Percentiles rank a stretch among this genome's conserved stretches.
Conservation (phyloP, 2,888 invertebrate genomes). For the Macrophya annulata region DNA sequence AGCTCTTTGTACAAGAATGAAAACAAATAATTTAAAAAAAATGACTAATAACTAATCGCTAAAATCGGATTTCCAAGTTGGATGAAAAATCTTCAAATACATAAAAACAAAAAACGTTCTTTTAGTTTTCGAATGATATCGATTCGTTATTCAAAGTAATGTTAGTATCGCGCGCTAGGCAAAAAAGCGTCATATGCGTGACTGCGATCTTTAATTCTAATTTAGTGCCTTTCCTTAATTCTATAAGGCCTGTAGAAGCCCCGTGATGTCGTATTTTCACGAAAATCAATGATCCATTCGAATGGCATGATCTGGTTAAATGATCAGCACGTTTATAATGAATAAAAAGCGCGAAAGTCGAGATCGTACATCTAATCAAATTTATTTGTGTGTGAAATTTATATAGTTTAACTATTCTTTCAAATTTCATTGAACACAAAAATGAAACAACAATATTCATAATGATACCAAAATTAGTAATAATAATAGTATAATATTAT, state of each 20-base stretch:
- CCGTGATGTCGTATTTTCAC: background rate
- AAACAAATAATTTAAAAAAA: too few relatives aligned
- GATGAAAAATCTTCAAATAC: background rate
- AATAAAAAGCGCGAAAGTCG: background rate
- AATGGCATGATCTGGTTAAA: background rate
- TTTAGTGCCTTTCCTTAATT: constrained; percentile 4
- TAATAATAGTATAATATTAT: too few relatives aligned
- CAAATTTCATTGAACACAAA: too few relatives aligned
- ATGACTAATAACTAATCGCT: background rate
- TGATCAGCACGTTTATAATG: constrained; percentile 8
- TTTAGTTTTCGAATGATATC: background rate
- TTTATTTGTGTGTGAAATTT: background rate
- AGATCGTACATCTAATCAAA: background rate
- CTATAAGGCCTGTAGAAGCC: background rate
- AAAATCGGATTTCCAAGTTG: background rate
- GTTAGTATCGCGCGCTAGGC: background rate
- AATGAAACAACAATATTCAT: too few relatives aligned
- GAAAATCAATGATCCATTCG: constrained; percentile 9
- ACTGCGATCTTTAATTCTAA: background rate
- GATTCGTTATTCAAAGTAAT: background rate
- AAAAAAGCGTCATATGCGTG: background rate
- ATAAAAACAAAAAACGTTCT: background rate
- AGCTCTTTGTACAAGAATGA: too few relatives aligned
- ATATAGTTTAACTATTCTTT: background rate
- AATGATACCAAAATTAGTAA: too few relatives aligned